Evolutionary conservation across 37 sponge, comb jelly and placozoan genomes (phyloP).

Genomic region (Cliona cf. orientalis): DNA sequence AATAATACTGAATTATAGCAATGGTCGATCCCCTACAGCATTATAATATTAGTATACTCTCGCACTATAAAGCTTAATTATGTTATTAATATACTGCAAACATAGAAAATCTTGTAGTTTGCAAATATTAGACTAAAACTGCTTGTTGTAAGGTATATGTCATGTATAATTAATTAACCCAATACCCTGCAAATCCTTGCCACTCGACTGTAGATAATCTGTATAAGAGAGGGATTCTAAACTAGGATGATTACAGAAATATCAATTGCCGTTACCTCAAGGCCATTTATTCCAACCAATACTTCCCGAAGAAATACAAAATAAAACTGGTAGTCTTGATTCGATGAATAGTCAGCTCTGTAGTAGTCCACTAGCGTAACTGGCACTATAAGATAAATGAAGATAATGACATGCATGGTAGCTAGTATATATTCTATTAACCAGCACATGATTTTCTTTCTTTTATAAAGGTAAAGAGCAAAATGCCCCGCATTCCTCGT

Average conservation of each 20-base stretch:
- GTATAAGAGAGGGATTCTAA: not conserved
- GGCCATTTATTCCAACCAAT: not conserved
- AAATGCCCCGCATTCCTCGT: too few relatives aligned
- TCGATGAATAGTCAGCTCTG: slow-evolving; percentile 22
- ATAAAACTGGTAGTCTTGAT: slow-evolving; percentile 32
- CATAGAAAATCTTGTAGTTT: too few relatives aligned
- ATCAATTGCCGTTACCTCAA: not conserved
- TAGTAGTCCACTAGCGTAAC: slow-evolving; percentile 22
- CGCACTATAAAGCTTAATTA: not conserved
- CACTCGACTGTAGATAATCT: slow-evolving; percentile 31
- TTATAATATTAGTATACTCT: not conserved
- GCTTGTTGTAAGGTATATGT: too few relatives aligned
- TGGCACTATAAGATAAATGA: slow-evolving; percentile 24
- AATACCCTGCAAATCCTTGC: slow-evolving; percentile 29
- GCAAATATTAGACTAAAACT: too few relatives aligned
- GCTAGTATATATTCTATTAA: too few relatives aligned
- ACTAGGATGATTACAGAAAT: not conserved
- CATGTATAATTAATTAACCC: not conserved
- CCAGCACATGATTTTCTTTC: too few relatives aligned
- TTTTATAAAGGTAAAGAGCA: too few relatives aligned
- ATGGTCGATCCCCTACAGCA: too few relatives aligned
- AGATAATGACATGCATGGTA: too few relatives aligned
- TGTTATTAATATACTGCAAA: too few relatives aligned
- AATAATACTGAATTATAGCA: too few relatives aligned
- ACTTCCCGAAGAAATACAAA: slow-evolving; percentile 46